Base-by-base conservation (phyloP, 2,888 invertebrate species). In the Galeopsomyia nigrocyanea region DNA sequence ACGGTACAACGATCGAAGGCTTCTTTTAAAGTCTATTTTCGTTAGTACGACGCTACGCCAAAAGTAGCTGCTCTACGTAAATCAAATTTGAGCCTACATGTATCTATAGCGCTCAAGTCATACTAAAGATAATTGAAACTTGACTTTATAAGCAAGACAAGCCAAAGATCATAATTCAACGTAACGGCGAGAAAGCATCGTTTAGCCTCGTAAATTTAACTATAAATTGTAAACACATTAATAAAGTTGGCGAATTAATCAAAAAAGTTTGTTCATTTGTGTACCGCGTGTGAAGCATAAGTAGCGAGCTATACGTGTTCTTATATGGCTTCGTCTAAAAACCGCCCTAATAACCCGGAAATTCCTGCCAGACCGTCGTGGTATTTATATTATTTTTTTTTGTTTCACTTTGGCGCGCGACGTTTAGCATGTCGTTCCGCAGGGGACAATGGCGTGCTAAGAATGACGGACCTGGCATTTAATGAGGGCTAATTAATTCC, bases 401-500 rank as follows among this genome's bases (percentile, higher is more conserved):
- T 55, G n/a, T 14, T 21, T 47, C 21, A 17, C 21, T n/a, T 3
- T 17, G 14, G 17, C 47, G 7, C 50, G 17, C 16, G 21, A 14
- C 7, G 9, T 17, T 46, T 62, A 61, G 13, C 53, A 51, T 64
- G 53, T 71, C 5, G 10, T 17, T 17, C 60, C 50, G 7, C 60
- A 19, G 17, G 53, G 17, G 51, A 57, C 50, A 71, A 66, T 66
- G 60, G 62, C 66, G 16, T 17, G 2, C 63, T n/a, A 53, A 19
- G n/a, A 39, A 58, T 64, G 47, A 64, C 17, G 47, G 47, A 49
- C 49, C 17, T 64, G 60, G 51, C 49, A 22, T 53, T 58, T 58
- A 68, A 68, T 21, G 21, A 63, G 47, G 31, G 46, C 21, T 55
- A 68, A 68, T 73, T 64, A 73, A 73, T 73, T 73, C 63, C 64